phyloP scores from a whole-genome alignment of 2,888 invertebrate species.

The Ypsolopha scabrella region DNA sequence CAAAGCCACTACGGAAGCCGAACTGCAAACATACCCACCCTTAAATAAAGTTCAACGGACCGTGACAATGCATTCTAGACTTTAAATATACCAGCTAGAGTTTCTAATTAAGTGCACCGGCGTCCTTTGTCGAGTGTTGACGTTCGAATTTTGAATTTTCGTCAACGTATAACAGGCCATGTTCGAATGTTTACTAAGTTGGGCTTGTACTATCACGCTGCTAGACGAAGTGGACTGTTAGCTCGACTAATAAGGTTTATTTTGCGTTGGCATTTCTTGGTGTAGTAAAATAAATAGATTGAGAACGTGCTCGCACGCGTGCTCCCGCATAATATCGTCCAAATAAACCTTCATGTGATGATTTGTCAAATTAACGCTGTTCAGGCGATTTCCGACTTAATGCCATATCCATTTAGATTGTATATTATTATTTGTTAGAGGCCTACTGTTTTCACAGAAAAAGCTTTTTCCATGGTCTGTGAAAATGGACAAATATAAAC shows the following conservation, averaged over 20 bases:
- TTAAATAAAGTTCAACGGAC: background rate
- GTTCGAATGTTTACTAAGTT: background rate
- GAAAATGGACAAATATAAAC: too few relatives aligned
- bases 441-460: background rate
- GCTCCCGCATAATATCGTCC: conserved; percentile 2
- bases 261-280: background rate
- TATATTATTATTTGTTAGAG: background rate
- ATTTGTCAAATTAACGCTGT: background rate
- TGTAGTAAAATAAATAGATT: conserved; percentile 1
- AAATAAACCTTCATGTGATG: background rate
- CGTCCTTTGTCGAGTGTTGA: background rate
- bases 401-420: background rate
- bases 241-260: background rate
- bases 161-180: background rate
- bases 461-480: background rate
- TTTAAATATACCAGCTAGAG: background rate
- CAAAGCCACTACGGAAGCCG: conserved; percentile 3
- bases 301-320: background rate
- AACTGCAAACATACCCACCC: background rate
- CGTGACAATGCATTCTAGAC: background rate
- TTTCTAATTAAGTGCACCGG: too few relatives aligned
- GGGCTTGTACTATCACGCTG: background rate
- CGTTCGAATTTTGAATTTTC: background rate
- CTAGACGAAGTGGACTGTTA: background rate
- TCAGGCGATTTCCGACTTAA: conserved; percentile 1